Evolutionary conservation across 23 tunicate species (phyloP), one percentile per base, ranked within the genome.

Genomic region (Ciona savignyi): DNA sequence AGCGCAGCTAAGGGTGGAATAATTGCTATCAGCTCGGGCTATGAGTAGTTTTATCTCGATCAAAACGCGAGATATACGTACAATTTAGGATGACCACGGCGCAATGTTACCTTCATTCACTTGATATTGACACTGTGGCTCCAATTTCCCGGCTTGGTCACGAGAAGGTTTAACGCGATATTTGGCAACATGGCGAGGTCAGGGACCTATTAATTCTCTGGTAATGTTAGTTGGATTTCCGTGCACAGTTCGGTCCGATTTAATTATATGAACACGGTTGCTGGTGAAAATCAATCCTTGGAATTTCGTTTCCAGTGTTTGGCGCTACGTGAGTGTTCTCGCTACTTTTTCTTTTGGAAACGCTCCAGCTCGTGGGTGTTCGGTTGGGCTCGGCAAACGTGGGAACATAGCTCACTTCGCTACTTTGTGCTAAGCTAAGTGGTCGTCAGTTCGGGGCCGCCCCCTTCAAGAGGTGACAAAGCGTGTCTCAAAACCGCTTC

Each of bases 401-500:
- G 56, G 56, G 56, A 42, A 42, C 56, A 42, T 42, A 42, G 56
- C 56, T 42, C 56, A 42, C 56, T 9, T 15, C 15, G 15, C 56
- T 42, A 42, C 56, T 42, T 42, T 42, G 56, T 42, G 56, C 56
- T 42, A 42, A 42, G 56, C 56, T 42, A 42, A 42, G 56, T 42
- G 56, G 56, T 42, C 56, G 56, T 42, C 56, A 42, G 56, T 42
- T 42, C 15, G 56, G 56, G 56, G 15, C 56, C 56, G 15, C 56
- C 56, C 56, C 56, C 56, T 42, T 42, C 56, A 42, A 42, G 56
- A 42, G 56, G 56, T 42, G 56, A 42, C 56, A 42, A 42, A 42
- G 56, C 56, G 56, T 42, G 56, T 42, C 56, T 42, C 56, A 42
- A 42, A 42, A 42, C 56, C 56, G 56, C 56, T 42, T 42, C 56